phyloP scores from a whole-genome alignment of 2,888 invertebrate species.

The Ormyrus labotus region DNA sequence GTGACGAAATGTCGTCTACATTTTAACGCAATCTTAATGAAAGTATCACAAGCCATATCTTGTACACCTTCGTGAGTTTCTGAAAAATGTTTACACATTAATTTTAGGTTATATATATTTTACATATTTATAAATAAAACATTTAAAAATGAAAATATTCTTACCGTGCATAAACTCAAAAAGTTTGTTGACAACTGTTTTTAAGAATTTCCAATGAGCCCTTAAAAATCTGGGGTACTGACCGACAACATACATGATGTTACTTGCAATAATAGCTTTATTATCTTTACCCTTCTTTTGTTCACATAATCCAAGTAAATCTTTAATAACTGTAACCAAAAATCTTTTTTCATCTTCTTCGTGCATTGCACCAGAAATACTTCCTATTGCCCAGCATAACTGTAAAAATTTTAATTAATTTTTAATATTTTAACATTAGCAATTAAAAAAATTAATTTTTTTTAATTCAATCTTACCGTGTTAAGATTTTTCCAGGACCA shows the following conservation, averaged over 20 bases:
- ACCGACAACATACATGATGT: conserved; percentile 99
- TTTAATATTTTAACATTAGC: conserved; percentile 18
- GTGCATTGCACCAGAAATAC: conserved; percentile 98
- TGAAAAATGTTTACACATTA: conserved; percentile 62
- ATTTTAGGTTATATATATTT: too few species aligned
- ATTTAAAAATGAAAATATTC: conserved; percentile 9
- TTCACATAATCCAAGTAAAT: conserved; percentile 96
- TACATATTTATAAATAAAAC: neutral
- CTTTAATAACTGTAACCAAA: conserved; percentile 98
- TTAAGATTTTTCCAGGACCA: conserved; percentile 99
- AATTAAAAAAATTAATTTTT: neutral
- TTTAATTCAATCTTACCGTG: conserved; percentile 78
- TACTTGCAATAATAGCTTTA: conserved; percentile 99
- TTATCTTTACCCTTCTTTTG: conserved; percentile 99
- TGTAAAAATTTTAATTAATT: conserved; percentile 47
- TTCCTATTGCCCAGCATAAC: conserved; percentile 99
- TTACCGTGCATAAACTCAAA: conserved; percentile 99
- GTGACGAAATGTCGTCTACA: conserved; percentile 98
- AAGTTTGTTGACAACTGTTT: conserved; percentile 99
- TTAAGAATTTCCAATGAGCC: conserved; percentile 99
- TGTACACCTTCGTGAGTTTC: conserved; percentile 99
- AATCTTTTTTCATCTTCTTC: conserved; percentile 99
- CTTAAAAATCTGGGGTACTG: conserved; percentile 98
- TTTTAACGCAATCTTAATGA: conserved; percentile 99
- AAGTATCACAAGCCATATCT: conserved; percentile 99